Evolutionary conservation across 2,888 invertebrate species (phyloP).

Genomic region (Rhodophaea formosa): DNA sequence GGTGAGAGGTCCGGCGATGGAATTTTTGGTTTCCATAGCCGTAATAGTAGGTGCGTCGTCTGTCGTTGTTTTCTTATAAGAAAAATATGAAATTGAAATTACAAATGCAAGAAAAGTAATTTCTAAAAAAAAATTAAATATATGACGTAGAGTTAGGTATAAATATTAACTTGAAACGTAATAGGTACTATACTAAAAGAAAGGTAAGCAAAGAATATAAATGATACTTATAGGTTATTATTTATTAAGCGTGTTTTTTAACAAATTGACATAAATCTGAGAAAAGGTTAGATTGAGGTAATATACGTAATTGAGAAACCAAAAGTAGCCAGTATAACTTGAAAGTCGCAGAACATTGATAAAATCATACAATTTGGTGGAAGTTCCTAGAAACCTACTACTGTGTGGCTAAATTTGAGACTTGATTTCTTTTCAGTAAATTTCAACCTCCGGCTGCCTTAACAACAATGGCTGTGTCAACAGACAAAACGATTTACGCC

Average conservation of each 20-base stretch:
- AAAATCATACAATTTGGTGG: not conserved
- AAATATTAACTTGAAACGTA: too few relatives aligned
- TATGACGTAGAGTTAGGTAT: too few relatives aligned
- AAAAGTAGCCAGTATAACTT: too few relatives aligned
- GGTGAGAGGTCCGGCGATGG: conserved; percentile 41
- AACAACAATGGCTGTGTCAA: conserved; percentile 36
- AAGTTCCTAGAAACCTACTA: not conserved
- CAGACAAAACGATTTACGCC: conserved; percentile 48
- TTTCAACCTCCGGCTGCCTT: conserved; percentile 23
- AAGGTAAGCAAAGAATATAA: too few relatives aligned
- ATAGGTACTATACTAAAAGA: too few relatives aligned
- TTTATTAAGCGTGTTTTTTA: too few relatives aligned
- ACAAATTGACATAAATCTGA: too few relatives aligned
- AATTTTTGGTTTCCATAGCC: conserved; percentile 34
- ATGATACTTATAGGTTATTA: too few relatives aligned
- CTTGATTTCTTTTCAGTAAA: conserved; percentile 9
- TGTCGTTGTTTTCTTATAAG: conserved; percentile 9
- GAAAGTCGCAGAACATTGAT: not conserved
- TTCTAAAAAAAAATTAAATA: not conserved
- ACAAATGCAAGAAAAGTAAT: not conserved
- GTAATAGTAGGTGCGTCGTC: not conserved
- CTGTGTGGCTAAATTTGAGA: not conserved
- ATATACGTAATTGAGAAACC: too few relatives aligned
- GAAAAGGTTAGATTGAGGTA: too few relatives aligned
- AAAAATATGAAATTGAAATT: not conserved